Evolutionary conservation across 23 tunicate genomes (phyloP).

Genomic region (Phallusia fumigata): DNA sequence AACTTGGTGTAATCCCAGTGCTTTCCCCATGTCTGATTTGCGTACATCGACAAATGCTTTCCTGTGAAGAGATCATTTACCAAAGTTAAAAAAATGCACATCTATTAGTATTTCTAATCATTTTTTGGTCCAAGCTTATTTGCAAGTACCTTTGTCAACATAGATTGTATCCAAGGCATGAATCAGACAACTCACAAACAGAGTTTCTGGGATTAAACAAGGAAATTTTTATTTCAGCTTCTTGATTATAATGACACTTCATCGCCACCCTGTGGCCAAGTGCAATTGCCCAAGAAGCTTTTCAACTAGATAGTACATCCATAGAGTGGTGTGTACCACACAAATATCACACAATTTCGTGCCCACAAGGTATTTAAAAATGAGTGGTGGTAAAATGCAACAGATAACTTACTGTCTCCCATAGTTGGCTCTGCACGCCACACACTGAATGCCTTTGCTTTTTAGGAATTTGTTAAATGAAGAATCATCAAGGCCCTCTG

Average conservation of each 20-base stretch:
- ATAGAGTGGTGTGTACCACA: no score
- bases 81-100: no score
- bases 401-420: constrained; percentile 48
- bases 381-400: background rate
- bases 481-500: constrained; percentile 59
- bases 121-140: background rate
- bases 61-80: constrained; percentile 37
- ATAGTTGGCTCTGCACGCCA: constrained; percentile 65
- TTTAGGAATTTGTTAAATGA: constrained; percentile 58
- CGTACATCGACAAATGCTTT: constrained; percentile 76
- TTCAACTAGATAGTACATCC: no score
- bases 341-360: no score
- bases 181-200: constrained; percentile 31
- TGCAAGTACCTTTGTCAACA: background rate
- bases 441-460: constrained; percentile 54
- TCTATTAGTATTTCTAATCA: no score
- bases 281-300: constrained; percentile 40
- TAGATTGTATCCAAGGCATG: constrained; percentile 46
- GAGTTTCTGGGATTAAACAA: constrained; percentile 45
- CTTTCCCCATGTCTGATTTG: constrained; percentile 37
- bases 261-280: constrained; percentile 16
- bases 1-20: constrained; percentile 44
- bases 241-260: constrained; percentile 40
- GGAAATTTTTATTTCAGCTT: constrained; percentile 37
- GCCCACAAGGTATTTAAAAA: background rate